Conservation (phyloP, 2,888 invertebrate species). For the Artemia sp. region DNA sequence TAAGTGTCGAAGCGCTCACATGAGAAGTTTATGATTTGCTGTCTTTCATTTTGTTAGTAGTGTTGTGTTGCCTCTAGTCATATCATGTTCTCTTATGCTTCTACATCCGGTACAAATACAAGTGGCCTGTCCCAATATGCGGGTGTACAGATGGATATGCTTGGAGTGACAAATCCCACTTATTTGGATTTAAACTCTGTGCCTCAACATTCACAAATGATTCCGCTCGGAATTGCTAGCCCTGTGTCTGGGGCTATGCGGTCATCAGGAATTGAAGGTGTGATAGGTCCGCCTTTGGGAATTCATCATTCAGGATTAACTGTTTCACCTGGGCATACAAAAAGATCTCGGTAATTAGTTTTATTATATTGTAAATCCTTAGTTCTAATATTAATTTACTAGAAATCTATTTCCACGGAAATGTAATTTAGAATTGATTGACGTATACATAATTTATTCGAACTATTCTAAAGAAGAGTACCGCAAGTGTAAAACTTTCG, state of each 20-base stretch:
- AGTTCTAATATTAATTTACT: too few species aligned
- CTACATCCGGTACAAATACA: slow-evolving; percentile 6
- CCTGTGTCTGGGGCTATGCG: slow-evolving; percentile 15
- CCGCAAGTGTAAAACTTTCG: too few species aligned
- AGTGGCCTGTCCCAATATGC: slow-evolving; percentile 9
- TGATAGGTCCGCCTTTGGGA: slow-evolving; percentile 8
- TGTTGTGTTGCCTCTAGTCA: slow-evolving; percentile 5
- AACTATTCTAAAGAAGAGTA: too few species aligned
- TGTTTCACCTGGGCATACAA: neutral
- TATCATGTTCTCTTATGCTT: slow-evolving; percentile 11
- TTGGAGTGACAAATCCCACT: neutral
- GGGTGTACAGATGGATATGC: slow-evolving; percentile 11
- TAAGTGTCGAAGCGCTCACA: neutral
- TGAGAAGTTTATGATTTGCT: neutral
- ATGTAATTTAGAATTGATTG: too few species aligned
- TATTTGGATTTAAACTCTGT: slow-evolving; percentile 4
- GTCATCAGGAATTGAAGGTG: slow-evolving; percentile 7
- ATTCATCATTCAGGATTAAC: slow-evolving; percentile 11
- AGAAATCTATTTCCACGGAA: too few species aligned
- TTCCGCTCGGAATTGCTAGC: slow-evolving; percentile 6
- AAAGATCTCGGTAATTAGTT: slow-evolving; percentile 5
- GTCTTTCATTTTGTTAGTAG: slow-evolving; percentile 7
- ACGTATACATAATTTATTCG: too few species aligned
- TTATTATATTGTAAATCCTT: neutral
- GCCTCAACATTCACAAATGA: slow-evolving; percentile 11